Evolutionary conservation across 1,140 invertebrate species (phyloP), one percentile per base, ranked within the genome.

Genomic region (Prorops nasuta): DNA sequence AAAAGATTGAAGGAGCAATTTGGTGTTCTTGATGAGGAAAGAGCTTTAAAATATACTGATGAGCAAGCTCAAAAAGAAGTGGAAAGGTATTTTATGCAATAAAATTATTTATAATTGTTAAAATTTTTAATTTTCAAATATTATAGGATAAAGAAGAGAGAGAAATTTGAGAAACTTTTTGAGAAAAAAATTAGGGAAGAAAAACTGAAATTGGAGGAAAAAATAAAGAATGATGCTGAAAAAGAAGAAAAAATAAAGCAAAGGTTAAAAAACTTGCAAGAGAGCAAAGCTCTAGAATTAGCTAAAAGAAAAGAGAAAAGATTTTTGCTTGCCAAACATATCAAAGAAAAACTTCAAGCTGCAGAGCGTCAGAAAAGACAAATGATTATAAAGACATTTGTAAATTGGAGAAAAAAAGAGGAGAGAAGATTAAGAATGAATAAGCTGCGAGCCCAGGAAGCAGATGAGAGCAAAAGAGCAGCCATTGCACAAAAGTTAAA

Each of bases 31-130:
- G 40, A 15, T 9, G 71, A 74, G 37, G 51, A 44, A 2, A 57
- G 21, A 31, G 47, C 54, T 10, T 34, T 74, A 4, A 12, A 56
- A 14, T 40, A 40, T 8, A 49, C 65, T 0, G 56, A 73, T 6
- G 34, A 58, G 2, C 47, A 59, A 28, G 67, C 64, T 4, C 32
- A 52, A 17, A 67, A 59, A 17, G 54, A 72, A 45, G 43, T 32
- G 1, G 43, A 53, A 19, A 71, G 36, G 71, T 72, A 60, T 51
- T n/a, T 3, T 15, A 18, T 14, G 20, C 22, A 34, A 24, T 6
- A 31, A 20, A 31, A 37, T 10, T 43, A 16, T 10, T 37, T 24
- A 32, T 17, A 24, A 12, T 31, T 12, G 21, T 21, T 14, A 6
- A 12, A 12, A 46, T 31, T 2, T 32, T 36, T 17, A 44, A 35